Evolutionary conservation across 2,888 invertebrate genomes (phyloP).

Genomic region (Sinelater perroti): DNA sequence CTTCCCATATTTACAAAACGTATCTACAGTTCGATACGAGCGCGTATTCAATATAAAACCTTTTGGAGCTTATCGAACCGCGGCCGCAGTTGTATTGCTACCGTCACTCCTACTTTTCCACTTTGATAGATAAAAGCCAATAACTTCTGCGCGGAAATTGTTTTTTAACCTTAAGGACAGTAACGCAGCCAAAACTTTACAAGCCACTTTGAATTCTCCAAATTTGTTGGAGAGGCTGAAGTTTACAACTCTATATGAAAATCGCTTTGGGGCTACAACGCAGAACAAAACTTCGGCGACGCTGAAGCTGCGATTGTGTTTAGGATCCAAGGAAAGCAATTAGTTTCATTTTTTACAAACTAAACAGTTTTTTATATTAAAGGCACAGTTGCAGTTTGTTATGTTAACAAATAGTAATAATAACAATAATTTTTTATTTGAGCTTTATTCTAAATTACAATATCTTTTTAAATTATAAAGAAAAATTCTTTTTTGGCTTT

Average conservation of each 20-base stretch:
- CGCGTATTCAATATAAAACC: neutral
- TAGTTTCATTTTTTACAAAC: no score
- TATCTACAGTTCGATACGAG: neutral
- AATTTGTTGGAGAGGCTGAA: constrained; percentile 32
- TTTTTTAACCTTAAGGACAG: constrained; percentile 35
- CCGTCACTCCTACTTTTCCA: constrained; percentile 26
- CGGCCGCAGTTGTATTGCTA: constrained; percentile 5
- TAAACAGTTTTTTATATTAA: no score
- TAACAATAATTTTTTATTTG: no score
- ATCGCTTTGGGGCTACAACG: constrained; percentile 33
- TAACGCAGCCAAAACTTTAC: constrained; percentile 34
- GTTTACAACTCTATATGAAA: constrained; percentile 32
- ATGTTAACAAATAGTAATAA: no score
- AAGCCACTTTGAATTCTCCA: constrained; percentile 34
- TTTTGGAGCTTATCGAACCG: neutral
- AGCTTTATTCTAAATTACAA: no score
- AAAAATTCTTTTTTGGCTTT: no score
- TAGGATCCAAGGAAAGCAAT: no score
- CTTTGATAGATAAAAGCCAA: constrained; percentile 31
- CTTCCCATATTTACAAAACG: neutral
- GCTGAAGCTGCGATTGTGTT: constrained; percentile 28
- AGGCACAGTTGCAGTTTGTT: no score
- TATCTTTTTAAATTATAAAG: no score
- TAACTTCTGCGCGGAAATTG: constrained; percentile 29
- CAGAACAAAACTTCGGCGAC: constrained; percentile 26